Conservation (phyloP, 2,888 invertebrate species). For the Limenitis camilla region DNA sequence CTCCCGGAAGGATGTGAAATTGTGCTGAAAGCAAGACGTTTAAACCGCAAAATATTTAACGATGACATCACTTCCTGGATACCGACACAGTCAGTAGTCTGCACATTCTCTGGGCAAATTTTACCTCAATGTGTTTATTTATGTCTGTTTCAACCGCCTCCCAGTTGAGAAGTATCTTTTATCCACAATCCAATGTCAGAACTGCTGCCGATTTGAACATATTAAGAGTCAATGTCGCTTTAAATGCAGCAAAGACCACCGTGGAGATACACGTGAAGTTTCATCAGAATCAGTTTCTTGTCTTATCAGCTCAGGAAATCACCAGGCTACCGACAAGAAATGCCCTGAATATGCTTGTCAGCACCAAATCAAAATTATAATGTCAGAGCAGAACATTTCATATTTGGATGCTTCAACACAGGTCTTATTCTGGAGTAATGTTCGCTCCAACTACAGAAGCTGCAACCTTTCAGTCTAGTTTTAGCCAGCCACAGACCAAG, state of each 20-base stretch:
- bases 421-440: too few species aligned
- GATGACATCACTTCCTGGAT: slow-evolving; percentile 2
- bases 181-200: background rate
- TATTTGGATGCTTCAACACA: too few species aligned
- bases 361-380: too few species aligned
- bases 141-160: slow-evolving; percentile 4
- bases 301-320: too few species aligned
- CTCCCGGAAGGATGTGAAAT: background rate
- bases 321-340: too few species aligned
- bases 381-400: too few species aligned
- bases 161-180: background rate
- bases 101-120: slow-evolving; percentile 12
- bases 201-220: background rate
- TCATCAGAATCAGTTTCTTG: too few species aligned
- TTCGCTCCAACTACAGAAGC: too few species aligned
- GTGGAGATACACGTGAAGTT: too few species aligned
- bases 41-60: background rate
- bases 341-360: too few species aligned
- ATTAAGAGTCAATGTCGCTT: background rate
- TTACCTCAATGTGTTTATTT: slow-evolving; percentile 8
- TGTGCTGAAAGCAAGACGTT: background rate
- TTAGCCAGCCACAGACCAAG: too few species aligned
- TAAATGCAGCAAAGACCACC: background rate
- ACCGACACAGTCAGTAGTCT: slow-evolving; percentile 12
- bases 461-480: too few species aligned